A percentile compares a stretch with the other conserved stretches of the same genome.
Evolutionary conservation across 2,888 invertebrate species (phyloP).

Genomic region (Galeruca laticollis): DNA sequence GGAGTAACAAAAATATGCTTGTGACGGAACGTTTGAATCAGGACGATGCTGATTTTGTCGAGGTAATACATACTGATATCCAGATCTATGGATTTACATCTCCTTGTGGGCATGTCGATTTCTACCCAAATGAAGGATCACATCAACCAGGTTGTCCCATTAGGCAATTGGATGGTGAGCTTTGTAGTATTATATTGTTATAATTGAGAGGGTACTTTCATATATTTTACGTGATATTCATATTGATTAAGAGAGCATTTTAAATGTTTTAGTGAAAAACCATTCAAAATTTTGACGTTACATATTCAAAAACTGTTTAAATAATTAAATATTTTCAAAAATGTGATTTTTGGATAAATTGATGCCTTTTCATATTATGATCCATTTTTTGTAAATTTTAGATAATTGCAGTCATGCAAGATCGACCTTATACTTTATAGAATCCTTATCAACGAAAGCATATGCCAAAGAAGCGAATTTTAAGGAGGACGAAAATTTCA

Average conservation of each 20-base stretch:
- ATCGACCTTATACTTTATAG: slow-evolving; percentile 66
- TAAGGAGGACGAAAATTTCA: slow-evolving; percentile 58
- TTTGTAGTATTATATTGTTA: background rate
- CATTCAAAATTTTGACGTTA: no score
- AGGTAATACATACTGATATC: slow-evolving; percentile 80
- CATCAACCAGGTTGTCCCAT: slow-evolving; percentile 77
- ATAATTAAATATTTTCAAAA: no score
- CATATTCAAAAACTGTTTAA: no score
- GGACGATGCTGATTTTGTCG: slow-evolving; percentile 80
- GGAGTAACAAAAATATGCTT: slow-evolving; percentile 41
- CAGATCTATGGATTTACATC: slow-evolving; percentile 73
- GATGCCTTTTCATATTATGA: no score
- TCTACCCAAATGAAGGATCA: slow-evolving; percentile 79
- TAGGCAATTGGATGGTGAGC: slow-evolving; percentile 51
- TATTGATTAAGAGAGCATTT: no score
- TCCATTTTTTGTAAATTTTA: slow-evolving; percentile 59
- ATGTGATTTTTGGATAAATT: no score
- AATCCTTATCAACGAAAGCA: slow-evolving; percentile 65
- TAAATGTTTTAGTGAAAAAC: no score
- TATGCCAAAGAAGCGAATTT: slow-evolving; percentile 63
- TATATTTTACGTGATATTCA: no score
- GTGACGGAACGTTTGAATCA: slow-evolving; percentile 73
- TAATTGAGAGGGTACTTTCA: no score
- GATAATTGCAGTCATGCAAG: slow-evolving; percentile 68
- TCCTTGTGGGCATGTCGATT: slow-evolving; percentile 80